A percentile compares a stretch with the other conserved stretches of the same genome.
phyloP scores from a whole-genome alignment of 2,113 vertebrate species.

The Phyllostomus hastatus region DNA sequence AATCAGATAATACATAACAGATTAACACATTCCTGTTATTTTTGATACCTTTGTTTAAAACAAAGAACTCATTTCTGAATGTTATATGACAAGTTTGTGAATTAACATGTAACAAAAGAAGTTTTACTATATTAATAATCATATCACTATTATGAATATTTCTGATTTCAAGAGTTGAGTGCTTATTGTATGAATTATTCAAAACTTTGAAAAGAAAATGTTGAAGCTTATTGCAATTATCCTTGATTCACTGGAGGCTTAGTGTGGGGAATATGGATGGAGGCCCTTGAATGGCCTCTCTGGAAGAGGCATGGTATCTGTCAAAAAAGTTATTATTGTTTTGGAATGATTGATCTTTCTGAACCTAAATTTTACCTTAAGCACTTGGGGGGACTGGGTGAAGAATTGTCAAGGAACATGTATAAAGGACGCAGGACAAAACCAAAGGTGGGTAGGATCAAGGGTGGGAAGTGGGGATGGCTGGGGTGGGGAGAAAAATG shows the following conservation, averaged over 20 bases:
- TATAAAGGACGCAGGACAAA: no score
- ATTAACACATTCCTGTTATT: not conserved
- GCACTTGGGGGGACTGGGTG: not conserved
- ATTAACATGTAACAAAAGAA: not conserved
- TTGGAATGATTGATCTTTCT: not conserved
- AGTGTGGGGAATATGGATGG: not conserved
- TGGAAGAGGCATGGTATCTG: not conserved
- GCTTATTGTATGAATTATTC: not conserved
- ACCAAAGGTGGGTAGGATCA: no score
- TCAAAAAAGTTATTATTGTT: not conserved
- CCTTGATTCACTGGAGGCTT: not conserved
- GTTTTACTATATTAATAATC: not conserved
- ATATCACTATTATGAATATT: not conserved
- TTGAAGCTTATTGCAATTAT: not conserved
- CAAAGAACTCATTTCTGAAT: not conserved
- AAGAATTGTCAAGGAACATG: no score
- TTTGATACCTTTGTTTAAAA: not conserved
- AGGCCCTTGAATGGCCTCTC: not conserved
- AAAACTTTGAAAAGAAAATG: not conserved
- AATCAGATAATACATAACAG: not conserved
- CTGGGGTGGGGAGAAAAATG: no score
- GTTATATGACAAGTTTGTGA: not conserved
- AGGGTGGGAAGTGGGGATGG: no score
- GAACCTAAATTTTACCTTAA: not conserved
- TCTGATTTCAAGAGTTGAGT: not conserved